Evolutionary conservation across 2,113 vertebrate species (phyloP), one percentile per base, ranked within the genome.

Genomic region (Tringa solitaria): DNA sequence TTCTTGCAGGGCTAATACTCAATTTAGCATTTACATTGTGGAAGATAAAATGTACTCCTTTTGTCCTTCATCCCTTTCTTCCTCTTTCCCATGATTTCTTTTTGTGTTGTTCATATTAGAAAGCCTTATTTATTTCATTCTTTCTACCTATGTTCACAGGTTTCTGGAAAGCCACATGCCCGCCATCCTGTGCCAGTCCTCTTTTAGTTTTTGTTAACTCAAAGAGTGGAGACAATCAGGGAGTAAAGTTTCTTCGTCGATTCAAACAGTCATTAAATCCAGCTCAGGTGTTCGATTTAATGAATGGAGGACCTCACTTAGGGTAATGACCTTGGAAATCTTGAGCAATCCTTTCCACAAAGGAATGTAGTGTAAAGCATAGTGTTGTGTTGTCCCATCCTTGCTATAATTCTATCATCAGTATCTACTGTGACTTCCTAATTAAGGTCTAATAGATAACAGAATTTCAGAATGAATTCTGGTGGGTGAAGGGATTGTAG

Each of bases 251-350:
- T 96, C 99, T 99, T 51, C 99, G 99, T 26, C 98, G 99, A 79
- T 99, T 99, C 98, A 99, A 99, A 95, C 99, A 99, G 97, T 98
- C 99, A 53, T 98, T 99, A 84, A 99, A 99, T 97, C 99, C 99
- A 16, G 99, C 99, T 95, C 99, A 99, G 97, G 99, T 99, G 95
- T 99, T 99, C 89, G 99, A 99, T 98, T 98, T 99, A 97, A 99
- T 99, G 98, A 99, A 99, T 45, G 99, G 99, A 59, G 99, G 99
- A 89, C 99, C 99, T 90, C 99, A 99, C 96, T 98, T 99, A 89
- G 99, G 99, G 99, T 99, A 98, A 98, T 96, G 83, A 67, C 74
- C 61, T 96, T 90, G 94, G 73, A 79, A 95, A 93, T 96, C 87
- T 86, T 88, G 43, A 95, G 90, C 81, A 75, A 90, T 95, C 59